Conservation (phyloP, 1,140 invertebrate species). For the Leucophenga varia region DNA sequence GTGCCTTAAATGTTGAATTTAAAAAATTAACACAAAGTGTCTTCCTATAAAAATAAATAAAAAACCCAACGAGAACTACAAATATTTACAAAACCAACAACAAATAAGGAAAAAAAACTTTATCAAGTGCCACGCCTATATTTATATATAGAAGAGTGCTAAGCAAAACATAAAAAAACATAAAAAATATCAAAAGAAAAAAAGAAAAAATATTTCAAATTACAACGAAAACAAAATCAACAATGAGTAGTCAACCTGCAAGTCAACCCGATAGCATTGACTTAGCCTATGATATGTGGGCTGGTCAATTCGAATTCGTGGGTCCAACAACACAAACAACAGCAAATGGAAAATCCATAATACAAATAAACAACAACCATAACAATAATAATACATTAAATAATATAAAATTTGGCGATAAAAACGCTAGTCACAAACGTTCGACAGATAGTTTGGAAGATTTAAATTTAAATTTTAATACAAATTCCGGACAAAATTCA, state of each 20-base stretch:
- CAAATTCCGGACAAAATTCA: constrained; percentile 39
- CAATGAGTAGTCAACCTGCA: constrained; percentile 56
- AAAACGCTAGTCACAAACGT: constrained; percentile 30
- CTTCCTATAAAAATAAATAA: constrained; percentile 3
- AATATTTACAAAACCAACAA: constrained; percentile 7
- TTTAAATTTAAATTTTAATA: constrained; percentile 51
- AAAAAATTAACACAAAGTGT: constrained; percentile 9
- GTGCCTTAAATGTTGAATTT: constrained; percentile 27
- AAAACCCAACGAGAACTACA: constrained; percentile 10
- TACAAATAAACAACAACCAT: constrained; percentile 10
- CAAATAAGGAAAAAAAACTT: constrained; percentile 6
- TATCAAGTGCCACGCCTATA: constrained; percentile 22
- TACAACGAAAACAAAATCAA: constrained; percentile 30
- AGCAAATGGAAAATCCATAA: too few relatives aligned
- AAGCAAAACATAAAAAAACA: constrained; percentile 16
- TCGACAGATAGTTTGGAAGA: constrained; percentile 49
- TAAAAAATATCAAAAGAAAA: constrained; percentile 13
- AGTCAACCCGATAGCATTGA: constrained; percentile 61
- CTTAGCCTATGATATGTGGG: constrained; percentile 82
- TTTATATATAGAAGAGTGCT: constrained; percentile 1
- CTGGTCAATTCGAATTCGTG: constrained; percentile 82
- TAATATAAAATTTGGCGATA: constrained; percentile 35
- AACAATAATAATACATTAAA: constrained; percentile 25
- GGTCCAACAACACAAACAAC: constrained; percentile 56
- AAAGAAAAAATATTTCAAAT: too few relatives aligned